Evolutionary conservation across 1,140 invertebrate genomes (phyloP), one percentile per base, ranked within the genome.

Genomic region (Belonocnema kinseyi): DNA sequence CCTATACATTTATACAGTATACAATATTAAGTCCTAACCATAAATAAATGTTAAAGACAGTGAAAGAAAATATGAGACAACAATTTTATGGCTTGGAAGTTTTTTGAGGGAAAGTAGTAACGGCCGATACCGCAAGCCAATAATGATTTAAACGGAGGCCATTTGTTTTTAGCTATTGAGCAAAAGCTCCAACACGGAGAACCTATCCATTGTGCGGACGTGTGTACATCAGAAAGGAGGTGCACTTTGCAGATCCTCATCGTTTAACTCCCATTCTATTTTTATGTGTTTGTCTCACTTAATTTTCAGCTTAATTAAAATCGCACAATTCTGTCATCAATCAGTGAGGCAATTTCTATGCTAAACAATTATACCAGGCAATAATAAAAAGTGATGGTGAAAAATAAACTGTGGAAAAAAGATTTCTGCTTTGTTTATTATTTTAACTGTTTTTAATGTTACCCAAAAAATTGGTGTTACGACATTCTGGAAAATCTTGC

Each of bases 131-230:
- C 75, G 26, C 78, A 72, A 77, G 77, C 71, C 78, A 56, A 77
- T 66, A 82, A 80, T 75, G 52, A 77, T 76, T 83, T 75, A 80
- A 78, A 73, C n/a, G 26, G 52, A 21, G 66, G 56, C 72, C 56
- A 77, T 82, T 80, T 77, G 75, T 79, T 84, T 82, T 78, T 79
- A 72, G 72, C 79, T 82, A 84, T 84, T 83, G 74, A 75, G 75
- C 76, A 52, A 53, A 77, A 26, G 53, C 74, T 71, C 40, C 73
- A 50, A 73, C 72, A 50, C 53, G 75, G 73, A 58, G 82, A 76
- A 72, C 77, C 83, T 76, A 83, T 84, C 71, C 73, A 82, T 82
- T 81, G 66, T 58, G 51, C 19, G 46, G 76, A 83, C 56, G 72
- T 54, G 79, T 56, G 50, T 82, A 77, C 74, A 77, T 78, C 53